These are phyloP conservation scores for Potorous gilbertii DNA, from an alignment of 2,797 vertebrate genomes.

Conservation along the genomic window DNA sequence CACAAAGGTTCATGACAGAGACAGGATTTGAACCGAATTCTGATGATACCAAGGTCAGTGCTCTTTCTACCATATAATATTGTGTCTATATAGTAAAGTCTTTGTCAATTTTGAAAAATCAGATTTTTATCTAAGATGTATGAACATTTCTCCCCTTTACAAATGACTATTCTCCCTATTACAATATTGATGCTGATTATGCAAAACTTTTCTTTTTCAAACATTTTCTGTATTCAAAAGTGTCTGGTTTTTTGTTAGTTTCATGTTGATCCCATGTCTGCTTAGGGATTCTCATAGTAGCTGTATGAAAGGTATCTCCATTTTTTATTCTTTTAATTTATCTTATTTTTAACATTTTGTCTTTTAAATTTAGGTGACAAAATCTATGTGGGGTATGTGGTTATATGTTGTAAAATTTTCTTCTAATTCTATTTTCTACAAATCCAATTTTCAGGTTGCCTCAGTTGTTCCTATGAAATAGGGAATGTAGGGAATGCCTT, in stretches of 20 bases:
- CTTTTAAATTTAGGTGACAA: neutral
- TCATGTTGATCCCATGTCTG: neutral
- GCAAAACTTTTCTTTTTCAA: neutral
- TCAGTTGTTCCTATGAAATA: neutral
- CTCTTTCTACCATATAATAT: neutral
- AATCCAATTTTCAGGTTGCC: neutral
- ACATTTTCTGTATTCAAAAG: neutral
- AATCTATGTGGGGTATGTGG: neutral
- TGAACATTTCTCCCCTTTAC: neutral
- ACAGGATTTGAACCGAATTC: neutral
- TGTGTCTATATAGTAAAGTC: neutral
- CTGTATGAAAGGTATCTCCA: neutral
- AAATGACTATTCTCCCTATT: neutral
- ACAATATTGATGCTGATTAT: neutral
- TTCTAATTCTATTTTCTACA: neutral
- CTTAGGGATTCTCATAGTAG: neutral
- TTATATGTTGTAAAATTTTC: neutral
- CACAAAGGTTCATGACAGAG: too few relatives aligned
- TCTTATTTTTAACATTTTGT: neutral
- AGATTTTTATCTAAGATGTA: neutral
- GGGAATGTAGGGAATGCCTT: neutral
- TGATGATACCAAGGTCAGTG: neutral
- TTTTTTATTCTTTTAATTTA: neutral
- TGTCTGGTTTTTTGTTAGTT: neutral
- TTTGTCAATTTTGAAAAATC: neutral